phyloP scores from a whole-genome alignment of 1,140 invertebrate genomes.

The Chrysomallon squamiferum region DNA sequence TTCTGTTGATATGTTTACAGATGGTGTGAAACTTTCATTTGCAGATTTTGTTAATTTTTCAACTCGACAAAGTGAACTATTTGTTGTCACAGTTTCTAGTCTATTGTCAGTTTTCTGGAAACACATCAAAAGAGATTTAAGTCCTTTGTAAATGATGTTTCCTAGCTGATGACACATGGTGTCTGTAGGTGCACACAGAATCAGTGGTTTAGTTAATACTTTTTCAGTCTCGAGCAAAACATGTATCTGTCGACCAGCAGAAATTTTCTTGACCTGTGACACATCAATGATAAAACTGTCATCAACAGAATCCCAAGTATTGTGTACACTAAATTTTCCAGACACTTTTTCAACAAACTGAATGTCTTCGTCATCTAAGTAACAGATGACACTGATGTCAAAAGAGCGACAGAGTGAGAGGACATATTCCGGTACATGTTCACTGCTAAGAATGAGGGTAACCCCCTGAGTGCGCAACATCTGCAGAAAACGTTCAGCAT shows the following conservation, averaged over 20 bases:
- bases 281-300: background rate
- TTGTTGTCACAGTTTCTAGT: too few relatives aligned
- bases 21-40: too few relatives aligned
- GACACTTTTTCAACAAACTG: constrained; percentile 1
- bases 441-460: constrained; percentile 9
- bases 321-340: background rate
- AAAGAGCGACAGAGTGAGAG: constrained; percentile 5
- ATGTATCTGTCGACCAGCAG: constrained; percentile 4
- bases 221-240: constrained; percentile 7
- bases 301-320: background rate
- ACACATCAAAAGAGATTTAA: constrained; percentile 7
- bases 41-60: too few relatives aligned
- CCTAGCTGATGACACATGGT: constrained; percentile 19
- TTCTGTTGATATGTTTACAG: too few relatives aligned
- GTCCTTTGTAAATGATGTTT: constrained; percentile 11
- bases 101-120: background rate
- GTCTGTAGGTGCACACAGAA: constrained; percentile 23
- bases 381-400: constrained; percentile 10
- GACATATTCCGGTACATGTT: constrained; percentile 9
- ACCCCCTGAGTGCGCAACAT: background rate
- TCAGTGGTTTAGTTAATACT: background rate
- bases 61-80: too few relatives aligned
- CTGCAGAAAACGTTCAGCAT: background rate
- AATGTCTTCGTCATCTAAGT: constrained; percentile 9
- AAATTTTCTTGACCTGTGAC: background rate